Base-by-base conservation (phyloP, 2,888 invertebrate species). In the Diadegma fenestrale region DNA sequence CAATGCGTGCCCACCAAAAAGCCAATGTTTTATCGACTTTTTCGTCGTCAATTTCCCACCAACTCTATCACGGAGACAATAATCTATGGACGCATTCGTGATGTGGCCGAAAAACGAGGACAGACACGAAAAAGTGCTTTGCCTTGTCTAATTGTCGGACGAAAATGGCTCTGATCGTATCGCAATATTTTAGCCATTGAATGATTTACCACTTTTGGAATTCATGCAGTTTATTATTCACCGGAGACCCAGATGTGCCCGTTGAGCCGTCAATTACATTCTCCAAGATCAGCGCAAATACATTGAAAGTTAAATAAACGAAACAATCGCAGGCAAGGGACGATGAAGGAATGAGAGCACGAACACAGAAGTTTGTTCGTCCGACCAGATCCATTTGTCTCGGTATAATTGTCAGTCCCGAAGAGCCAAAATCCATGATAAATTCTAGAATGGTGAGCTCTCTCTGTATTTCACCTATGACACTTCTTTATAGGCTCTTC, bases 371-470 rank as follows among this genome's bases (percentile, higher is more conserved):
- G 22, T 66, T 66, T 66, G 43, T 66, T 66, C 66, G 19, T 22
- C 73, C 80, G 87, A 86, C 86, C 85, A 80, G 87, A 82, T 48
- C 84, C 88, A 91, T 91, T 90, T 89, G 58, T 84, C 89, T 89
- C 82, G 85, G 81, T 85, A 89, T 89, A 90, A 90, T 90, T 89
- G 89, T 76, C 86, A 48, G 69, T 75, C 68, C 58, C 68, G 51
- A 19, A 17, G 41, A 73, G 41, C 8, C 22, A 54, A 72, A 72
- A 37, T 37, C 54, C 37, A 30, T 19, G 54, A 75, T 81, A 79
- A 43, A 69, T 48, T 78, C 77, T 43, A 30, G 26, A 43, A 51
- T 10, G 43, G 43, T 63, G 64, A 54, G 33, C 58, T 72, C 68
- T 77, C 51, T 68, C 22, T 37, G 5, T n/a, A 54, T 51, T 73